Evolutionary conservation across 2,888 invertebrate species (phyloP).

Genomic region (Rambutsinella grinnellia): DNA sequence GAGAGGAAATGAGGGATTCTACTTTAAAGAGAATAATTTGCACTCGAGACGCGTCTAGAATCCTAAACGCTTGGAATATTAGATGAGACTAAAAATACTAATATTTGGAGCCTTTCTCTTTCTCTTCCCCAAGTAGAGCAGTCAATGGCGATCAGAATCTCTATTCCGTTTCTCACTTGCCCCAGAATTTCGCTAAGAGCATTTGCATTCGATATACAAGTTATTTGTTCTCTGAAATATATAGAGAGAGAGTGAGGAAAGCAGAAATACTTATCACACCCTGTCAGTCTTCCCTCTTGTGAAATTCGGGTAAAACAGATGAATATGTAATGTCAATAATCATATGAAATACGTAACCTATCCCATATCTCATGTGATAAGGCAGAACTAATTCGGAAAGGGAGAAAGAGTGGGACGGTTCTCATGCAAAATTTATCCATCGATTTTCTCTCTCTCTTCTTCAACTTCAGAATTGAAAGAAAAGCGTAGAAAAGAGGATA

Average conservation of each 20-base stretch:
- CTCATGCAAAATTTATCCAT: constrained; percentile 61
- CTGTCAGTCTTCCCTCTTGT: no score
- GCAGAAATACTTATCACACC: neutral
- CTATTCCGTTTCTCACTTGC: no score
- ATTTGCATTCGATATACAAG: no score
- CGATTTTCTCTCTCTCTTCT: constrained; percentile 45
- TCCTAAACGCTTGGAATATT: no score
- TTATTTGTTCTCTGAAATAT: constrained; percentile 9
- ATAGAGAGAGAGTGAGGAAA: neutral
- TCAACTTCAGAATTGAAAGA: no score
- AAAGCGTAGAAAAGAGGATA: no score
- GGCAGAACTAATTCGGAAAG: constrained; percentile 38
- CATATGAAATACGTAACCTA: constrained; percentile 20
- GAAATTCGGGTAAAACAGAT: constrained; percentile 27
- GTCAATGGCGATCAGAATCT: no score
- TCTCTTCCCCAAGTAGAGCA: no score
- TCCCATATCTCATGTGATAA: no score
- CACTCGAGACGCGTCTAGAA: constrained; percentile 34
- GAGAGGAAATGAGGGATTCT: constrained; percentile 23
- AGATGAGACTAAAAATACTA: no score
- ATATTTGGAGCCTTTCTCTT: no score
- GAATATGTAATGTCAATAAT: constrained; percentile 35
- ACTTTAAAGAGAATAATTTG: constrained; percentile 43
- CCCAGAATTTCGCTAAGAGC: no score
- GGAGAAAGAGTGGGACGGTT: constrained; percentile 19